Conservation (phyloP, 2,113 vertebrate genomes). For the Poeciliopsis occidentalis region DNA sequence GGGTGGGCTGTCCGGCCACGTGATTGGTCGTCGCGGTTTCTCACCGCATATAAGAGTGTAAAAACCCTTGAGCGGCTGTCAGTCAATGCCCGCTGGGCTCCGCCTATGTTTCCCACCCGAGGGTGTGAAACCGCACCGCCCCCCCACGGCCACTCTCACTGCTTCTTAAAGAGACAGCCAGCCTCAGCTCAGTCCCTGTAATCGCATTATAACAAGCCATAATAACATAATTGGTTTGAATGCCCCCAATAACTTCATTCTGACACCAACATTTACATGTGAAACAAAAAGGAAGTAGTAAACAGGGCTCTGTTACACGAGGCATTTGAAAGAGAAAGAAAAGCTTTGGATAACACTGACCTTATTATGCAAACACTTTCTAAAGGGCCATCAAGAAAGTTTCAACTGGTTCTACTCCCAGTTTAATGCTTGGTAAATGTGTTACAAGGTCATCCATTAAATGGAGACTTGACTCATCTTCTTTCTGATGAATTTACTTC, state of each 20-base stretch:
- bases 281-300: slow-evolving; percentile 13
- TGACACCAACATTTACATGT: slow-evolving; percentile 30
- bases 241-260: slow-evolving; percentile 20
- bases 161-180: slow-evolving; percentile 84
- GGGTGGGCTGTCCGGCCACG: not conserved
- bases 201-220: slow-evolving; percentile 73
- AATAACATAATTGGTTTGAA: slow-evolving; percentile 67
- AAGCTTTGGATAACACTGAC: not conserved
- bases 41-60: slow-evolving; percentile 13
- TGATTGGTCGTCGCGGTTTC: slow-evolving; percentile 63
- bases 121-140: slow-evolving; percentile 89
- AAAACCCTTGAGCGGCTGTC: slow-evolving; percentile 67
- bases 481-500: no score
- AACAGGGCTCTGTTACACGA: not conserved
- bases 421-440: not conserved
- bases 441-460: not conserved
- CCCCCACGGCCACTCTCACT: slow-evolving; percentile 70
- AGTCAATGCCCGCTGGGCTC: slow-evolving; percentile 71
- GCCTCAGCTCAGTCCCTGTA: slow-evolving; percentile 52
- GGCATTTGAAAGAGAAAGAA: not conserved
- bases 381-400: not conserved
- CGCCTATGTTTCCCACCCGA: slow-evolving; percentile 87
- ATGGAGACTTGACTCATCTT: no score
- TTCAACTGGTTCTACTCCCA: not conserved
- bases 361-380: not conserved